phyloP scores from a whole-genome alignment of 2,888 invertebrate genomes.

The Lamellibrachia satsuma region DNA sequence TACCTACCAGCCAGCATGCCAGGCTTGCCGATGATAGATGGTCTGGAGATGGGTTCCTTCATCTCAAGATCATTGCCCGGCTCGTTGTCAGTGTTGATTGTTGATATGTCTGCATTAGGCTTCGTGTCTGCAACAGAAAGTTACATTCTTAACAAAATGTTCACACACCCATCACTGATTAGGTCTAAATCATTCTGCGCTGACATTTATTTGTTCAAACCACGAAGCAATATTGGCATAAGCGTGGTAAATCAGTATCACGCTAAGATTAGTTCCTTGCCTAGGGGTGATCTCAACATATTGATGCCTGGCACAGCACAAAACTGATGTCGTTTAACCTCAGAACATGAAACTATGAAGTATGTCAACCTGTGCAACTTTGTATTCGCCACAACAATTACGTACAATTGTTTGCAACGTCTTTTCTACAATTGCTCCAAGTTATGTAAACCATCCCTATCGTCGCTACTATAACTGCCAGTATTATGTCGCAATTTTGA shows the following conservation, averaged over 20 bases:
- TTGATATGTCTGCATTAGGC: background rate
- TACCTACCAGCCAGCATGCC: conserved; percentile 22
- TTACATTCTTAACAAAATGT: background rate
- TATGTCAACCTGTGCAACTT: background rate
- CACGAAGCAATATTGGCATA: background rate
- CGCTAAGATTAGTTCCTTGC: background rate
- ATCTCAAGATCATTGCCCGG: background rate
- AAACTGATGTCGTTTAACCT: background rate
- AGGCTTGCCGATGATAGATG: conserved; percentile 18
- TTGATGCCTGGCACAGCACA: background rate
- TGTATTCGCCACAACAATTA: too few species aligned
- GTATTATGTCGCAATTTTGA: too few species aligned
- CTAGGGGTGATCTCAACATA: background rate
- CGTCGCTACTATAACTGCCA: too few species aligned
- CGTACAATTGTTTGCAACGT: too few species aligned
- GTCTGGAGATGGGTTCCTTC: background rate
- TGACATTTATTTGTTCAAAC: background rate
- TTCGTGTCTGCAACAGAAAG: background rate
- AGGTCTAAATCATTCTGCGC: background rate
- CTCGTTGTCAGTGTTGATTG: background rate
- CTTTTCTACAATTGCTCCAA: too few species aligned
- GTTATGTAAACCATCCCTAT: too few species aligned
- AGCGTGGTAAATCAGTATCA: background rate
- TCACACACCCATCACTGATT: background rate
- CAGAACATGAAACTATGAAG: background rate